phyloP scores from a whole-genome alignment of 2,888 invertebrate species.

The Lacanobia oleracea region DNA sequence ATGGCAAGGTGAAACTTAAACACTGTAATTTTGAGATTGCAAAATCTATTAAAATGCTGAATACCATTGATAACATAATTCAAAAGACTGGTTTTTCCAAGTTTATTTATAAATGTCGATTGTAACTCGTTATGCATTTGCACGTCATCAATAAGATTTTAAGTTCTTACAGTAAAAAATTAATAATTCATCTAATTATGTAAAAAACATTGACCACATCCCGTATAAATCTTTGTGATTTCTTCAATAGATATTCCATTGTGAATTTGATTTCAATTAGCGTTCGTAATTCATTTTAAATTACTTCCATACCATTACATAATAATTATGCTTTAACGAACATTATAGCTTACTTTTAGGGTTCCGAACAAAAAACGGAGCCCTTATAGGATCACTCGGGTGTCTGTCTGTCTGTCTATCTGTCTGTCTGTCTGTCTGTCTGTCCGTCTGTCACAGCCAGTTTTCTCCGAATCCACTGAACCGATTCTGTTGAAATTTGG shows the following conservation, averaged over 20 bases:
- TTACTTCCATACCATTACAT: not conserved
- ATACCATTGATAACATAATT: constrained; percentile 11
- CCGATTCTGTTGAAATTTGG: too few relatives aligned
- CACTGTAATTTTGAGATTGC: constrained; percentile 1
- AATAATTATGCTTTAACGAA: too few relatives aligned
- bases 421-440: too few relatives aligned
- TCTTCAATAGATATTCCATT: constrained; percentile 11
- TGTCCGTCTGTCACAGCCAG: too few relatives aligned
- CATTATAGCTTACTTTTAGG: too few relatives aligned
- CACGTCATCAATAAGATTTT: constrained; percentile 11
- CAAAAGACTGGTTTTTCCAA: constrained; percentile 24
- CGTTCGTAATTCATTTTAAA: constrained; percentile 8
- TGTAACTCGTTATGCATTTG: constrained; percentile 20
- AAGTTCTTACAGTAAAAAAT: not conserved
- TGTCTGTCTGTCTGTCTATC: too few relatives aligned
- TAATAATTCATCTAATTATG: constrained; percentile 24
- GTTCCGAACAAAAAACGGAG: too few relatives aligned
- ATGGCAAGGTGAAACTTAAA: constrained; percentile 20
- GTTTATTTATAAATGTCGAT: constrained; percentile 2
- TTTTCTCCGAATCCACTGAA: too few relatives aligned
- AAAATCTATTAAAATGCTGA: constrained; percentile 12
- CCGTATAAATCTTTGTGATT: constrained; percentile 12
- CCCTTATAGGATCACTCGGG: too few relatives aligned
- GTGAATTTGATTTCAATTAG: constrained; percentile 8
- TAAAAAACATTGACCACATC: constrained; percentile 27